phyloP scores from a whole-genome alignment of 2,797 vertebrate genomes.

The Selene dorsalis region DNA sequence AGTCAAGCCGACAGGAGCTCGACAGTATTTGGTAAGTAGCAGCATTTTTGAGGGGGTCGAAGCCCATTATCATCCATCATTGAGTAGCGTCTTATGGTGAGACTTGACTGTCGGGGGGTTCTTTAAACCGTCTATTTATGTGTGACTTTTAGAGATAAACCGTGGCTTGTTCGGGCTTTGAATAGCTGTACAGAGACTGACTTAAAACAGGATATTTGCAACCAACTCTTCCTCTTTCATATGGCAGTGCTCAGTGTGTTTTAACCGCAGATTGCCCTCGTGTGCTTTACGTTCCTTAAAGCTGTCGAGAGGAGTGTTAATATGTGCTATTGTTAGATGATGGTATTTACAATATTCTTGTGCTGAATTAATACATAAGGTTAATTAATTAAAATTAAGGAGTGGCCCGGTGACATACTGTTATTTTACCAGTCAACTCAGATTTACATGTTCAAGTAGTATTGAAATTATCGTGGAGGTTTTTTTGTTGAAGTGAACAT shows the following conservation, averaged over 20 bases:
- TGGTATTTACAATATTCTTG: not conserved
- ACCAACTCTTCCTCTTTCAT: conserved; percentile 66
- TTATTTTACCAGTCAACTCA: not conserved
- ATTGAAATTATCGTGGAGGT: not conserved
- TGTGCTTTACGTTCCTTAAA: not conserved
- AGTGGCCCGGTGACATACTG: not conserved
- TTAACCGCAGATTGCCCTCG: not conserved
- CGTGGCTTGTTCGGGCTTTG: not conserved
- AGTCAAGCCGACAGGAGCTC: not conserved
- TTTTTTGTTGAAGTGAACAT: too few species aligned
- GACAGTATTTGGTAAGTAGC: conserved; percentile 40
- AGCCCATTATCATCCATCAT: not conserved
- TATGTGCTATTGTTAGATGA: not conserved
- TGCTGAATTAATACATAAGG: too few species aligned
- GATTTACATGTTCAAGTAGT: rapidly evolving
- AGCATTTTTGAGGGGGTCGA: not conserved
- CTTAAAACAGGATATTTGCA: not conserved
- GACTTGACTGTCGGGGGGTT: rapidly evolving
- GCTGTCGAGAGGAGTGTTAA: not conserved
- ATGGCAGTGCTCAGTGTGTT: not conserved
- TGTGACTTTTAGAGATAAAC: not conserved
- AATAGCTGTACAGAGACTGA: not conserved
- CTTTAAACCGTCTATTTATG: not conserved
- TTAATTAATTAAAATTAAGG: too few species aligned
- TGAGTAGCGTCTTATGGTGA: not conserved